Base-by-base conservation (phyloP, 37 sponge, comb jelly and placozoan species). In the Diacarnus erythraeanus region DNA sequence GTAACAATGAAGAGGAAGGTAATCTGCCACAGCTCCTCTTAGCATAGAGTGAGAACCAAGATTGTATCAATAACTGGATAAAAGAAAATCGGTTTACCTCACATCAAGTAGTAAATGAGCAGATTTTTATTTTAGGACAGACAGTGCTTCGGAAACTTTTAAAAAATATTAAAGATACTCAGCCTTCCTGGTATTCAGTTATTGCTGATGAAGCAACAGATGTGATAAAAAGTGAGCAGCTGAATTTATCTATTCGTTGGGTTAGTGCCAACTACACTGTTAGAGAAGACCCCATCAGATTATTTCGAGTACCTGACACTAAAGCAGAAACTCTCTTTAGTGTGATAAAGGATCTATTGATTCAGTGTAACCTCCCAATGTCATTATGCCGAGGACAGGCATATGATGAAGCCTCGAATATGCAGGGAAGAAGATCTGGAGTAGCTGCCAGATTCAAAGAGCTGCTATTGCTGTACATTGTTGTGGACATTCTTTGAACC, bases 401-500 rank as follows among this genome's bases (percentile, higher is more conserved):
- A 12, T 47, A 47, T 12, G 51, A 47, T 12, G 51, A 12, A 47
- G 51, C 51, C 12, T 6, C 51, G 10, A 47, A 47, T 47, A 47
- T 47, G 51, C 51, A 47, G 51, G 51, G 51, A 15, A 47, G 12
- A 12, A 6, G 51, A 47, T 15, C 6, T 6, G 51, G 51, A 47
- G 51, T 47, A 15, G 51, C 51, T 12, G 12, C 51, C 12, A 6
- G 51, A 47, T 6, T 47, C 12, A 47, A 12, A 47, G 51, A 47
- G 6, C 10, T 47, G 10, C 51, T 47, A 12, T 12, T 47, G 51
- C 51, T 15, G 51, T 47, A 12, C 10, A 47, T 47, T 47, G 51
- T 47, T n/a, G n/a, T n/a, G n/a, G n/a, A n/a, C 91, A 86, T 71
- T 81, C 39, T 1, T 38, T 85, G 4, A 86, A 90, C 71, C 79